Evolutionary conservation across 2,113 vertebrate genomes (phyloP), one percentile per base, ranked within the genome.

Genomic region (Rhynchopsitta pachyrhyncha): DNA sequence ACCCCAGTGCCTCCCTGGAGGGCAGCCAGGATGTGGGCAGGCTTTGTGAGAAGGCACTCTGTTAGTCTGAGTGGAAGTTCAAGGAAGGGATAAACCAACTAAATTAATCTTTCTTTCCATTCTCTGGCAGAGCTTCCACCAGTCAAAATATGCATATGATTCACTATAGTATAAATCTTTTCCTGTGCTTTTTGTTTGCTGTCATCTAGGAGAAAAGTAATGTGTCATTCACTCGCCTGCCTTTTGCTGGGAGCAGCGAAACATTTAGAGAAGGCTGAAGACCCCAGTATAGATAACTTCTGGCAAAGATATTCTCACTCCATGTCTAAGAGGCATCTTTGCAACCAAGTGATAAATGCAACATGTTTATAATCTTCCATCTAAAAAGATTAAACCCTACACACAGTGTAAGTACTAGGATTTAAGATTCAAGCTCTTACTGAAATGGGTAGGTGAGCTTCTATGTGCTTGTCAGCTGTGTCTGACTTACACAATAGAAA

Each of bases 31-130:
- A 2, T 89, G 97, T 85, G 96, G 91, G 90, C 88, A 68, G 93
- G 80, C 95, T 97, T 97, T 97, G 97, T 97, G 74, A 94, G 94
- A 46, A 96, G 93, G 80, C 95, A 93, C 97, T 97, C 94, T 97
- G 94, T 80, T 71, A 93, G 94, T 76, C 95, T 91, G 92, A 62
- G 64, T 96, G 92, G 92, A 97, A 96, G 95, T 86, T 13, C 35
- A 92, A 90, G 95, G 92, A 97, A 93, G 90, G 97, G 96, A 97
- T 97, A 97, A 94, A 92, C 96, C 94, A 64, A 49, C 92, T 96
- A 96, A 96, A 97, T 69, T 95, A 81, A 94, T 86, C 94, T 97
- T 97, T 97, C 94, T 96, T 97, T 97, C 94, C 93, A 20, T 96
- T 96, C 95, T 93, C 73, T 80, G 87, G 95, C 95, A 92, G 87